Evolutionary conservation across 2,113 vertebrate species (phyloP).

Genomic region (Leuciscus idus): DNA sequence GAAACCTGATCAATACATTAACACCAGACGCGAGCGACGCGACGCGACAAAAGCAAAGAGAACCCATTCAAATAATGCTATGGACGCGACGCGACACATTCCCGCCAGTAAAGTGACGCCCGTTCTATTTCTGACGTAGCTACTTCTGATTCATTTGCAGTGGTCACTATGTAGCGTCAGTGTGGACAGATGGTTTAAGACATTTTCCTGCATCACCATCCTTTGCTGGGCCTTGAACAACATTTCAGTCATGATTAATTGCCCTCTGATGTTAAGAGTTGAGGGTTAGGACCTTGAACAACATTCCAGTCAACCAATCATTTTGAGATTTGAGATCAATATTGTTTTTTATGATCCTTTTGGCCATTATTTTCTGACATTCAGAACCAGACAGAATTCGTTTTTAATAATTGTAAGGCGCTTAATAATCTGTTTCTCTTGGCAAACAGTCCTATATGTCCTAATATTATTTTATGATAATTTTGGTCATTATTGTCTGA

Average conservation of each 20-base stretch:
- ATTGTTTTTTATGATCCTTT: background rate
- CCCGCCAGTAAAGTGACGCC: too few species aligned
- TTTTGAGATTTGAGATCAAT: background rate
- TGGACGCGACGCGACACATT: too few species aligned
- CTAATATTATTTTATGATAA: too few species aligned
- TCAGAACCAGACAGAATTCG: too few species aligned
- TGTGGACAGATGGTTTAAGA: background rate
- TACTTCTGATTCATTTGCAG: too few species aligned
- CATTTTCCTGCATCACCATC: background rate
- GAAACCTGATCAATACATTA: background rate
- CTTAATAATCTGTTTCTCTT: background rate
- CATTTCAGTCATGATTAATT: background rate
- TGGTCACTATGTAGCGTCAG: too few species aligned
- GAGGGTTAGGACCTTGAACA: background rate
- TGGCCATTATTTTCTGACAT: background rate
- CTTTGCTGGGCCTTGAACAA: background rate
- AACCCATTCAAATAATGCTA: too few species aligned
- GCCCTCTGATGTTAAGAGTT: background rate
- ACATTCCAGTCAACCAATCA: background rate
- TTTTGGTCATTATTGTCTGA: too few species aligned
- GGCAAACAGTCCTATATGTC: background rate
- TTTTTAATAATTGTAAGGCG: background rate
- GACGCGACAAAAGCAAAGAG: too few species aligned
- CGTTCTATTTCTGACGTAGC: too few species aligned
- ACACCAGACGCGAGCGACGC: too few species aligned